A percentile compares a stretch with the other conserved stretches of the same genome.
phyloP scores from a whole-genome alignment of 2,113 vertebrate genomes.

The Percina caprodes region DNA sequence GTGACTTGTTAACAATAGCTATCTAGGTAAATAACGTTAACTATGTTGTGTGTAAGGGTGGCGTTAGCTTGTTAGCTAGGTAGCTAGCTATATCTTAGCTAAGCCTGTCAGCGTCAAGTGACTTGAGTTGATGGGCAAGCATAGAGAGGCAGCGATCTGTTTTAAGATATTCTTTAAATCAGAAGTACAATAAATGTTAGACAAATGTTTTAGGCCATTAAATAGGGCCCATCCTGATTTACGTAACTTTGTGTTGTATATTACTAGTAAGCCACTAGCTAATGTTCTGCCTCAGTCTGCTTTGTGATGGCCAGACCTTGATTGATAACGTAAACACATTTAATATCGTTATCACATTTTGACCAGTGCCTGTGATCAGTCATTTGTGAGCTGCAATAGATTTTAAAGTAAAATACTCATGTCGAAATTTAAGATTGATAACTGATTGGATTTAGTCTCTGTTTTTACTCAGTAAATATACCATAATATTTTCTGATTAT shows the following conservation, averaged over 20 bases:
- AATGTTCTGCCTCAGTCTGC: constrained; percentile 41
- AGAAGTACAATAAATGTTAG: background rate
- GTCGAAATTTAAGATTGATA: background rate
- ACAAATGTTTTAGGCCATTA: background rate
- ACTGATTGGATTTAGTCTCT: background rate
- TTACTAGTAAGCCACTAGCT: constrained; percentile 48
- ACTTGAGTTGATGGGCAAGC: constrained; percentile 15
- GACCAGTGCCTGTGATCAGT: background rate
- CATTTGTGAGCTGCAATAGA: background rate
- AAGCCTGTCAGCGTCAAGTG: constrained; percentile 50
- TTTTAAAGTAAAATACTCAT: background rate
- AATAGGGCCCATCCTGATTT: constrained; percentile 17
- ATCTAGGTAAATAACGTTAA: constrained; percentile 47
- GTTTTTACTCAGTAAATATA: background rate
- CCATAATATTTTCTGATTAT: background rate
- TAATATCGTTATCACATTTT: background rate
- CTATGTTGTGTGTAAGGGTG: constrained; percentile 44
- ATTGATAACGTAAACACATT: constrained; percentile 4
- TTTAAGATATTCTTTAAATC: background rate
- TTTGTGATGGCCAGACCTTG: constrained; percentile 53
- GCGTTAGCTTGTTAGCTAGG: constrained; percentile 59
- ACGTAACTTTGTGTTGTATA: constrained; percentile 64
- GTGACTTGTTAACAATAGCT: constrained; percentile 26
- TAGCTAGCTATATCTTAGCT: constrained; percentile 62
- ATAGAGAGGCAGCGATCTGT: background rate